A percentile compares a stretch with the other conserved stretches of the same genome.
Evolutionary conservation across 2,888 invertebrate species (phyloP).

Genomic region (Andricus curvator): DNA sequence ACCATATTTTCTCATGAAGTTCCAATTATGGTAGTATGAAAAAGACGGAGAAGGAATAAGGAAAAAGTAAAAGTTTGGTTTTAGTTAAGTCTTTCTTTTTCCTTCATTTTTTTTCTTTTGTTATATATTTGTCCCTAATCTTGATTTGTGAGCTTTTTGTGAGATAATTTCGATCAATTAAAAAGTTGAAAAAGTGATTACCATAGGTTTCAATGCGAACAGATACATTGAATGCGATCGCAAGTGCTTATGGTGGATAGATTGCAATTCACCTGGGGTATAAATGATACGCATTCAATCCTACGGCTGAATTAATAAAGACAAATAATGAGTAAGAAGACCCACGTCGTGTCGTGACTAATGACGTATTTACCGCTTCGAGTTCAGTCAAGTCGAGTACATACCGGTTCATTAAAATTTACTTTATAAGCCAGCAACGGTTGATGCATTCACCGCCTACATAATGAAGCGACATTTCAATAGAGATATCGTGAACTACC

Average conservation of each 20-base stretch:
- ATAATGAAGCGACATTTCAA: constrained; percentile 74
- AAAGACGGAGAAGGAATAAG: too few species aligned
- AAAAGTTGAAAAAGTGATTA: background rate
- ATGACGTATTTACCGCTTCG: constrained; percentile 75
- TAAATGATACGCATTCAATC: constrained; percentile 75
- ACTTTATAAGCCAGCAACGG: constrained; percentile 71
- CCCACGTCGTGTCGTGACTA: constrained; percentile 65
- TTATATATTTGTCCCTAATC: too few species aligned
- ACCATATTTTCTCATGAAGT: too few species aligned
- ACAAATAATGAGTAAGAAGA: constrained; percentile 64
- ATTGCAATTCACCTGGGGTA: constrained; percentile 68
- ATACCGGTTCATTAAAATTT: constrained; percentile 76
- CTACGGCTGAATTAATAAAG: constrained; percentile 73
- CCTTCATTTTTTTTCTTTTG: too few species aligned
- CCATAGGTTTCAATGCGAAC: background rate
- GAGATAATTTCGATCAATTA: too few species aligned
- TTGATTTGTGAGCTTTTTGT: too few species aligned
- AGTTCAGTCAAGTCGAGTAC: constrained; percentile 64
- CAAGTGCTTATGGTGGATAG: constrained; percentile 60
- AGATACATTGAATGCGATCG: background rate
- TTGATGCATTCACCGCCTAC: constrained; percentile 71
- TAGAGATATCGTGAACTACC: constrained; percentile 63
- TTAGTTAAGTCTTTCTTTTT: too few species aligned
- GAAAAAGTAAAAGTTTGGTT: too few species aligned
- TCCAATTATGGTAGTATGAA: too few species aligned